Evolutionary conservation across 2,888 invertebrate genomes (phyloP).

Genomic region (Cryptocheilus praepositus): DNA sequence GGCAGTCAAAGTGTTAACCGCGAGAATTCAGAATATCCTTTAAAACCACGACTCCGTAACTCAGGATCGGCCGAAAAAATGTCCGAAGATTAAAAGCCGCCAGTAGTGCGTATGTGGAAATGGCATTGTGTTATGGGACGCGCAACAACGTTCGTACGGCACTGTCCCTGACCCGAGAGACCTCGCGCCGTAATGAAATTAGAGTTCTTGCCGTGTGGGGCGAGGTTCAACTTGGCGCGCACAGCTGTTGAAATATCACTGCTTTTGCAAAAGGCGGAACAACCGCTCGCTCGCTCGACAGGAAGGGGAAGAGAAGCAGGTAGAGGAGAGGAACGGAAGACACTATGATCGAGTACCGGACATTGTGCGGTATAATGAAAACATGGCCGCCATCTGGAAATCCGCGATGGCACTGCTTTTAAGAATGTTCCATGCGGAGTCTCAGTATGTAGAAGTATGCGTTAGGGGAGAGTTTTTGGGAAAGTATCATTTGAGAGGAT

Average conservation of each 20-base stretch:
- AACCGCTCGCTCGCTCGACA: constrained; percentile 48
- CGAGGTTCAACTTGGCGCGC: constrained; percentile 49
- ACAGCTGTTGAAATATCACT: constrained; percentile 67
- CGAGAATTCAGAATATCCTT: too few species aligned
- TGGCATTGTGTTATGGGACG: constrained; percentile 18
- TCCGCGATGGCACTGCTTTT: constrained; percentile 51
- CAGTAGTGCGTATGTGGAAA: constrained; percentile 18
- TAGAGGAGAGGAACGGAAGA: constrained; percentile 48
- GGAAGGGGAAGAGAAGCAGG: constrained; percentile 38
- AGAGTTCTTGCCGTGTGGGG: constrained; percentile 61
- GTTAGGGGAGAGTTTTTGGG: too few species aligned
- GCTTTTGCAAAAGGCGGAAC: constrained; percentile 60
- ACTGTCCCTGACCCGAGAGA: constrained; percentile 56
- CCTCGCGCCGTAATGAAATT: constrained; percentile 60
- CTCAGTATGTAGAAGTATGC: too few species aligned
- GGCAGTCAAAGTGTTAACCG: too few species aligned
- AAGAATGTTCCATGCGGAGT: constrained; percentile 6
- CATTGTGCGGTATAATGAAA: constrained; percentile 70
- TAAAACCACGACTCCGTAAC: too few species aligned
- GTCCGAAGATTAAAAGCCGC: constrained; percentile 19
- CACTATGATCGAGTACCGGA: constrained; percentile 69
- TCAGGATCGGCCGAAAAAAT: constrained; percentile 4
- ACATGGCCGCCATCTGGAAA: constrained; percentile 69
- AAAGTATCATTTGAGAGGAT: too few species aligned
- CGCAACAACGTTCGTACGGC: constrained; percentile 32